Conservation (phyloP, 2,113 vertebrate species). For the Mesembrinibis cayennensis region DNA sequence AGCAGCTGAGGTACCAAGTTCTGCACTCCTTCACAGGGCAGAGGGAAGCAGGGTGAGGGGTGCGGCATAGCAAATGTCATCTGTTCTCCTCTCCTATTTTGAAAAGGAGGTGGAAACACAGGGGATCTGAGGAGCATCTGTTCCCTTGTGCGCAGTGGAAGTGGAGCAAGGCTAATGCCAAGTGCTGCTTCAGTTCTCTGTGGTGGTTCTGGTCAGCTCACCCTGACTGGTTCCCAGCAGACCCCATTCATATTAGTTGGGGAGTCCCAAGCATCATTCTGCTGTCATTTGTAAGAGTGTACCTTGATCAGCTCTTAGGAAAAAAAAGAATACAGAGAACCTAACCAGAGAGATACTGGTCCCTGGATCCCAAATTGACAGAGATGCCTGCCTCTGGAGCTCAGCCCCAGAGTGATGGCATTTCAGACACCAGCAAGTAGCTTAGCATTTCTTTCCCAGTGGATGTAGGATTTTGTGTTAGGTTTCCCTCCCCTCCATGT, state of each 20-base stretch:
- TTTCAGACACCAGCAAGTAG: not conserved
- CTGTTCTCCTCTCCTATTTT: not conserved
- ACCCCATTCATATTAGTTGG: accelerated
- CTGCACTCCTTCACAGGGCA: not conserved
- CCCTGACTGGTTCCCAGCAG: not conserved
- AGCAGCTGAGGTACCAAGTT: not conserved
- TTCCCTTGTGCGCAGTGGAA: not conserved
- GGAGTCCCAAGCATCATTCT: not conserved
- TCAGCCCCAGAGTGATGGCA: not conserved
- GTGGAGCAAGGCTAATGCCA: not conserved
- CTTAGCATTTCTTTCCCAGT: not conserved
- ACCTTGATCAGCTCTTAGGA: not conserved
- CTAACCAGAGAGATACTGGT: not conserved
- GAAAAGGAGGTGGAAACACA: not conserved
- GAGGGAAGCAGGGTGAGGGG: not conserved
- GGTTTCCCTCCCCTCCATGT: not conserved
- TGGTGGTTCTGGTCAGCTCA: not conserved
- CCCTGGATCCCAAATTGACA: not conserved
- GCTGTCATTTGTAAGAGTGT: not conserved
- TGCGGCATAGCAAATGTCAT: not conserved
- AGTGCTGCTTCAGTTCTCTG: not conserved
- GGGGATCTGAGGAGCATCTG: not conserved
- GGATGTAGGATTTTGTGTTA: not conserved
- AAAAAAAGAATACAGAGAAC: not conserved
- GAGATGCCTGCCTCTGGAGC: not conserved